phyloP scores from a whole-genome alignment of 2,797 vertebrate genomes.

The Pristis pectinata region DNA sequence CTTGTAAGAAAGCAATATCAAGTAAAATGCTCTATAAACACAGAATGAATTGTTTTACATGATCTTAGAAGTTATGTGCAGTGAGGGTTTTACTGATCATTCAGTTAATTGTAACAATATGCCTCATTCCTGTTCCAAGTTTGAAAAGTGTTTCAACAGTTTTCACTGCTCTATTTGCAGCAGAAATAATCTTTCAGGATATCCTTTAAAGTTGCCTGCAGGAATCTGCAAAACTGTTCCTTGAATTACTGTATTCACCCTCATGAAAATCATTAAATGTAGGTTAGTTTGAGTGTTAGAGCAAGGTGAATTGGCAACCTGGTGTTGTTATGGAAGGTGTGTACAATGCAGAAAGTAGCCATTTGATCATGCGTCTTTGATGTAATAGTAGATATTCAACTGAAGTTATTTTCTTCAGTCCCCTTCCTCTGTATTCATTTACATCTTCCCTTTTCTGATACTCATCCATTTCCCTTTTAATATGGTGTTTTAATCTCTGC shows the following conservation, averaged over 20 bases:
- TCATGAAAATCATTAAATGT: not conserved
- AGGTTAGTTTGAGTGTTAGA: not conserved
- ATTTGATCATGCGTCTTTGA: not conserved
- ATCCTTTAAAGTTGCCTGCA: not conserved
- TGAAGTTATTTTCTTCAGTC: not conserved
- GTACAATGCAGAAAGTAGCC: not conserved
- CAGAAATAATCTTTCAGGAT: not conserved
- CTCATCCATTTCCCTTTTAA: not conserved
- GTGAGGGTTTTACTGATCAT: not conserved
- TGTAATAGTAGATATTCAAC: not conserved
- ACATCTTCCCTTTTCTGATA: not conserved
- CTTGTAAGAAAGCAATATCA: not conserved
- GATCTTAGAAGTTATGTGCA: not conserved
- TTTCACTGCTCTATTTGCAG: not conserved
- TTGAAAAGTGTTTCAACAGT: not conserved
- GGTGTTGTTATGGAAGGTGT: not conserved
- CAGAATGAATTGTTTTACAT: not conserved
- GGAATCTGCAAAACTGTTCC: not conserved
- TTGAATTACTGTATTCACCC: not conserved
- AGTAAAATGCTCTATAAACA: not conserved
- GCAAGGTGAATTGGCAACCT: not conserved
- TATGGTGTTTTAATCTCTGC: not conserved
- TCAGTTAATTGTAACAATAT: not conserved
- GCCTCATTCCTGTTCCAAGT: not conserved
- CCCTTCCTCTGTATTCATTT: not conserved